Evolutionary conservation across 2,888 invertebrate species (phyloP).

Genomic region (Acanthococcus lagerstroemiae): DNA sequence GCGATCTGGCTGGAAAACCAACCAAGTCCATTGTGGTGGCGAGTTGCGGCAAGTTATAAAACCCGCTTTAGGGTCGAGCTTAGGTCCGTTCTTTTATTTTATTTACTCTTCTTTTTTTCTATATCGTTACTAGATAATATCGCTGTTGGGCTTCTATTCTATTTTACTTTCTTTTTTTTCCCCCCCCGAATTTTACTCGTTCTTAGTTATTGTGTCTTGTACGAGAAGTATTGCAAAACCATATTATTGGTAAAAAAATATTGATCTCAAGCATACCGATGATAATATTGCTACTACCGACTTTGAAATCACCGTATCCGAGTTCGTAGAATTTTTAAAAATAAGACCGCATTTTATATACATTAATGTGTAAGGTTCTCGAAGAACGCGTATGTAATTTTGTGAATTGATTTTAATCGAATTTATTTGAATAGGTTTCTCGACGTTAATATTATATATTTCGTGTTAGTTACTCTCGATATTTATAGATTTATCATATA

Average conservation of each 20-base stretch:
- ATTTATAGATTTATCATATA: no score
- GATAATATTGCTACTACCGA: no score
- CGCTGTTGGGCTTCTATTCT: constrained; percentile 1
- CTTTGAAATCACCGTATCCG: no score
- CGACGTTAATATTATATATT: no score
- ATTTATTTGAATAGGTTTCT: no score
- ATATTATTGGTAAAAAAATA: background rate
- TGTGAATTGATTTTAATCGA: no score
- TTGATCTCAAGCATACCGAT: constrained; percentile 5
- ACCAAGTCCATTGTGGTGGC: constrained; percentile 62
- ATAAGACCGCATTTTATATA: no score
- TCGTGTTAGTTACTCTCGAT: no score
- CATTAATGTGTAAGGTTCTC: no score
- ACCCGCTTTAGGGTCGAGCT: background rate
- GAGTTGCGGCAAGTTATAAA: constrained; percentile 55
- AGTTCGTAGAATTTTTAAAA: no score
- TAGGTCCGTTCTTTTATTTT: background rate
- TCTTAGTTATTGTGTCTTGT: background rate
- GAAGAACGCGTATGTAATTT: no score
- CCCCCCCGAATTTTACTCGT: background rate
- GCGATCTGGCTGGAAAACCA: constrained; percentile 68
- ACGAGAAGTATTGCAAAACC: background rate
- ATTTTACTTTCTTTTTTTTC: background rate
- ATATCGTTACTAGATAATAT: background rate
- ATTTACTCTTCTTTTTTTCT: background rate